These are phyloP conservation scores for Progne subis DNA, from an alignment of 2,113 vertebrate species.

Conservation along the genomic window DNA sequence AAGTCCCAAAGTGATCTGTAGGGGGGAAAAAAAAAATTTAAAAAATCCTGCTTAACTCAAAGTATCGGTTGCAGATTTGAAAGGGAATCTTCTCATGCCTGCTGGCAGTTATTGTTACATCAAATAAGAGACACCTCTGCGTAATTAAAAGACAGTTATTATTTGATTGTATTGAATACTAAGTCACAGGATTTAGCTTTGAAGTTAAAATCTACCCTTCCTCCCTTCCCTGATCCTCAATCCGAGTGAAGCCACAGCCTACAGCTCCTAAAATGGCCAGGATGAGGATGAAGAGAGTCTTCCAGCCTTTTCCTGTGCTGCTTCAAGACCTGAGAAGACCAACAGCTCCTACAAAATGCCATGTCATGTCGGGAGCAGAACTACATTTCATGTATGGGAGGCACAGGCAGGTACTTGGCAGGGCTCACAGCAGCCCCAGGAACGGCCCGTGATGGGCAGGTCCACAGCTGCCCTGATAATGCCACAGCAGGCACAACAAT, in stretches of 20 bases:
- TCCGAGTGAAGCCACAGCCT: rapidly evolving
- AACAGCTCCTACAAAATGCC: neutral
- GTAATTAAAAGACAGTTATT: neutral
- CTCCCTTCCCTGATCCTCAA: neutral
- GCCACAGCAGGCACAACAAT: neutral
- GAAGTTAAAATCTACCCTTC: neutral
- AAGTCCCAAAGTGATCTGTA: neutral
- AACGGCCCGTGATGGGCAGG: neutral
- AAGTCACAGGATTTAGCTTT: neutral
- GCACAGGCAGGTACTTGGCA: too few species aligned
- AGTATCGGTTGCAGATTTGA: neutral
- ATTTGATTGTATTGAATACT: neutral
- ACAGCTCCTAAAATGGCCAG: neutral
- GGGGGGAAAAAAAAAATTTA: rapidly evolving
- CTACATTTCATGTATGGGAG: rapidly evolving
- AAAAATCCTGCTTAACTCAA: neutral
- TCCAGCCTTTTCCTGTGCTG: neutral
- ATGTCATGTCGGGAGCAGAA: rapidly evolving
- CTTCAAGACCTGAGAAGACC: neutral
- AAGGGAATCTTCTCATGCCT: neutral
- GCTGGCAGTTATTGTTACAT: neutral
- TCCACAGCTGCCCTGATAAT: neutral
- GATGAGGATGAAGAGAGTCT: neutral
- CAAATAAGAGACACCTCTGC: neutral
- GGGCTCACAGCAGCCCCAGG: neutral